Conservation (phyloP, 2,888 invertebrate species). For the Diarsia mendica region DNA sequence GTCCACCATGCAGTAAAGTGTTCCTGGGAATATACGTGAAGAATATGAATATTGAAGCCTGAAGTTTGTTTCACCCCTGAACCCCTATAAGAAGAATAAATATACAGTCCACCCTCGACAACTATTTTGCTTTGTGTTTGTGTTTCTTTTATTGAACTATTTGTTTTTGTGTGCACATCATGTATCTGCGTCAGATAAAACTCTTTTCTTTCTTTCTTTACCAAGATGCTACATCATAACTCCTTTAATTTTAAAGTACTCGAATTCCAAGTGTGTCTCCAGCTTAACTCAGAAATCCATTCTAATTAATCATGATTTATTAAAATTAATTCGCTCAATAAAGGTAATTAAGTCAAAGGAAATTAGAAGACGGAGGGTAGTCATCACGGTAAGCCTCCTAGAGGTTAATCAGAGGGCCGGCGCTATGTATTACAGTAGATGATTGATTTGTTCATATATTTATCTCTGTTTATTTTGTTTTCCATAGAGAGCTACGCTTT, state of each 20-base stretch:
- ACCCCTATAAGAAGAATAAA: too few species aligned
- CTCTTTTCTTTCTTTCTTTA: too few species aligned
- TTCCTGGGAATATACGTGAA: too few species aligned
- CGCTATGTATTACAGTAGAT: conserved; percentile 13
- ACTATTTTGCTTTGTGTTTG: too few species aligned
- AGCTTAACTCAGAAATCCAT: conserved; percentile 62
- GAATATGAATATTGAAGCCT: too few species aligned
- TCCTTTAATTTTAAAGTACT: background rate
- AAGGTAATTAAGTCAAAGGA: conserved; percentile 65
- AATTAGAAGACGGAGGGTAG: conserved; percentile 43
- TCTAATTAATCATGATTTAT: conserved; percentile 74
- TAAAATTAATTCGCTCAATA: conserved; percentile 73
- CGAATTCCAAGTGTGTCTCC: conserved; percentile 37
- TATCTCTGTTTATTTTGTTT: background rate
- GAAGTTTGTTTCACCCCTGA: too few species aligned
- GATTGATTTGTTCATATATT: conserved; percentile 30
- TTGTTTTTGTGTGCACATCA: background rate
- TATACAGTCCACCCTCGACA: too few species aligned
- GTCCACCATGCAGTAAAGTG: too few species aligned
- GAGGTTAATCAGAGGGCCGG: conserved; percentile 21
- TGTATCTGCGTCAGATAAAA: background rate
- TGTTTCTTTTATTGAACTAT: background rate
- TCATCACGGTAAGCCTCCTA: conserved; percentile 38
- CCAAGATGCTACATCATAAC: background rate
- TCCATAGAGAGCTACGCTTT: background rate